Evolutionary conservation across 2,888 invertebrate genomes (phyloP), one percentile per base, ranked within the genome.

Genomic region (Apamea sordens): DNA sequence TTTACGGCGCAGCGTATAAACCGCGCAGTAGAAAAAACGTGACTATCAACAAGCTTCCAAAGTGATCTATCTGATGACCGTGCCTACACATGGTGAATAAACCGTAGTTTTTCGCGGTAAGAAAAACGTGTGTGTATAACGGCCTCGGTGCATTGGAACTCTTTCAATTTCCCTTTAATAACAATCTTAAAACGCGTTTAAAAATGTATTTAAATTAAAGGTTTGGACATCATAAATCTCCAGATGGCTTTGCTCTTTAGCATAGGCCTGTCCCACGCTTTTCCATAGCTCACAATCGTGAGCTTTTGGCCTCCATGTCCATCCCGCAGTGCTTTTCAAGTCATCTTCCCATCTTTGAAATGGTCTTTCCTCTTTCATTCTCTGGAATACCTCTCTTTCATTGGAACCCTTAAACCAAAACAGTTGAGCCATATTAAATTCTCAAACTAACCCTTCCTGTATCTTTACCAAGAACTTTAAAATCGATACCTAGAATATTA

Each of bases 391-490:
- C n/a, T n/a, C n/a, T 59, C 4, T 0, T 41, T 70, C 24, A 70
- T 44, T 53, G 44, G 11, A 79, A 71, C 11, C 59, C 0, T 15
- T 18, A 18, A 32, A 36, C 13, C 10, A n/a, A 73, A 50, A 73
- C 53, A n/a, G 8, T 18, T 24, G 2, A 56, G 13, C 32, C 3
- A 21, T 15, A 61, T 36, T 65, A 7, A 32, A 36, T 36, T 47
- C 65, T 36, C 13, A 36, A 59, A 56, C 28, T 15, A n/a, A 44
- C 50, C 0, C 28, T 81, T 80, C 85, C 85, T 41, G 56, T 24
- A 41, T 50, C 36, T 4, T 15, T 86, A 67, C 84, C 13, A 11
- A 47, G 85, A 86, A 86, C 44, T 70, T 56, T 72, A 65, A 79
- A 83, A 79, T 79, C n/a, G 72, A 77, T 86, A 64, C 67, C 13